A percentile compares a stretch with the other conserved stretches of the same genome.
phyloP scores from a whole-genome alignment of 2,888 invertebrate species.

The Tipula vernalis region DNA sequence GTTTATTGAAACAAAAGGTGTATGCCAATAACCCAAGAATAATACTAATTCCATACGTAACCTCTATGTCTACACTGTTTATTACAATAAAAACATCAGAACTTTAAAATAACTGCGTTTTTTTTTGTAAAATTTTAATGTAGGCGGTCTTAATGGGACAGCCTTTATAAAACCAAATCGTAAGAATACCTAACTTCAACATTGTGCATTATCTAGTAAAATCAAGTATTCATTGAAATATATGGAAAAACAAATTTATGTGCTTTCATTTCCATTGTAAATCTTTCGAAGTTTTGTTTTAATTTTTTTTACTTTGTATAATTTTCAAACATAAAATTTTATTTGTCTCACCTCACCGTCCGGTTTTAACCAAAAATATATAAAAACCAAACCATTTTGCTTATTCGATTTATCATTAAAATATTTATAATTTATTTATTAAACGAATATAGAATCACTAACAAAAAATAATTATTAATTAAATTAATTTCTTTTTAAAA shows the following conservation, averaged over 20 bases:
- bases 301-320: neutral
- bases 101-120: too few relatives aligned
- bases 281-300: constrained; percentile 1
- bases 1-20: too few relatives aligned
- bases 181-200: neutral
- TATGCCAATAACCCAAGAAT: too few relatives aligned
- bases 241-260: neutral
- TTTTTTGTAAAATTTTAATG: too few relatives aligned
- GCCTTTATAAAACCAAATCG: too few relatives aligned
- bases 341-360: neutral
- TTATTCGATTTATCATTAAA: too few relatives aligned
- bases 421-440: neutral
- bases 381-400: neutral
- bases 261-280: neutral
- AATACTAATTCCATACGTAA: too few relatives aligned
- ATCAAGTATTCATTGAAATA: neutral
- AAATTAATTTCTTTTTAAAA: neutral
- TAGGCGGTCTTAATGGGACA: too few relatives aligned
- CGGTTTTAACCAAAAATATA: neutral
- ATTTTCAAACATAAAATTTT: neutral
- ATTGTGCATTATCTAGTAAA: neutral
- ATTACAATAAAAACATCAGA: too few relatives aligned
- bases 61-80: too few relatives aligned
- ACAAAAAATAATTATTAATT: neutral
- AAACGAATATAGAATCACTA: neutral